Conservation (phyloP, 2,888 invertebrate genomes). For the Cheiracanthium punctorium region DNA sequence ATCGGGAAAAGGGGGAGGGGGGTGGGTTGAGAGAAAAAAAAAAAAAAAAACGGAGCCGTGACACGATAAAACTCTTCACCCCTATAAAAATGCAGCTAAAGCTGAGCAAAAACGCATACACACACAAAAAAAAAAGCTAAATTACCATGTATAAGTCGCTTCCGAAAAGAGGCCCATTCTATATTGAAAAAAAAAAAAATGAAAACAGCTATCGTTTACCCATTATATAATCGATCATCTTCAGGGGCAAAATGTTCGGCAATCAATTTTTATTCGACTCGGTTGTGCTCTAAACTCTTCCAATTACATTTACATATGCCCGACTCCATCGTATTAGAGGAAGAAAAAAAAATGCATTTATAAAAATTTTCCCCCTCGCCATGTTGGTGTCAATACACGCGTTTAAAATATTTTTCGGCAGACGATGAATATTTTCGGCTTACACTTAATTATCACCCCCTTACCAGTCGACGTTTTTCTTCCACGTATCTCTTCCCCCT, state of each 20-base stretch:
- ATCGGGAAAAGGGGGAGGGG: background rate
- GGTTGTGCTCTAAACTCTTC: background rate
- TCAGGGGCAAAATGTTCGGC: background rate
- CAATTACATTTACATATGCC: conserved; percentile 26
- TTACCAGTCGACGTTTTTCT: conserved; percentile 30
- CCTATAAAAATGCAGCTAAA: background rate
- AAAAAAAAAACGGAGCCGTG: no score
- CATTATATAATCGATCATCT: conserved; percentile 19
- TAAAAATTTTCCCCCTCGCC: background rate
- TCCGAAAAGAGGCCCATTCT: background rate
- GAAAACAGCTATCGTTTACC: background rate
- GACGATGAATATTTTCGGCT: conserved; percentile 65
- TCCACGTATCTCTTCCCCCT: background rate
- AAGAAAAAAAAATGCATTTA: background rate
- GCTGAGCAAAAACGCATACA: background rate
- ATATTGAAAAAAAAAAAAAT: background rate
- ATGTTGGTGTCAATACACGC: conserved; percentile 58
- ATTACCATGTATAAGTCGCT: background rate
- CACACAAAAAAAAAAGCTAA: background rate
- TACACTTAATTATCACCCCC: conserved; percentile 67
- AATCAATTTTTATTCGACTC: conserved; percentile 8
- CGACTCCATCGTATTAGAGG: background rate
- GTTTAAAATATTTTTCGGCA: conserved; percentile 57
- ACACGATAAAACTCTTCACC: background rate
- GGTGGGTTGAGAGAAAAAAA: no score